A percentile compares a stretch with the other conserved stretches of the same genome.
phyloP scores from a whole-genome alignment of 30 jellyfish, hydroid and myxozoan species.

The Calvadosia cruxmelitensis region DNA sequence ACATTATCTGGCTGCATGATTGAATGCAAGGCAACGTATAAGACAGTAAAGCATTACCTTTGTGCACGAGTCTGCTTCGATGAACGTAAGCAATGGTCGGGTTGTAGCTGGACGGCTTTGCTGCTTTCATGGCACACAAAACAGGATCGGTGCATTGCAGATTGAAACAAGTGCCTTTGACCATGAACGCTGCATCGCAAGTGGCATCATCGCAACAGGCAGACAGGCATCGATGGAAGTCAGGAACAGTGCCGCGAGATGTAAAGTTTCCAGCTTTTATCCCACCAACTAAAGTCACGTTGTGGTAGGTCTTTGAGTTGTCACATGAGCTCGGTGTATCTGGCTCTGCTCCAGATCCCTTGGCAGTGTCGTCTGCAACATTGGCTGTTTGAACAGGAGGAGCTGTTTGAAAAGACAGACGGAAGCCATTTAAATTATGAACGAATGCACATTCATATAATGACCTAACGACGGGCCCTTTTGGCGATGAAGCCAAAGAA shows the following conservation, averaged over 20 bases:
- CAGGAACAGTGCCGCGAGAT: conserved; percentile 60
- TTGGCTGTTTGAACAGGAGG: not conserved
- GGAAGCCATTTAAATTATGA: not conserved
- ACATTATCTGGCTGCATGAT: no score
- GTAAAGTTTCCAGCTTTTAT: conserved; percentile 84
- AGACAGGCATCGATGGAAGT: conserved; percentile 42
- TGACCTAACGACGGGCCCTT: no score
- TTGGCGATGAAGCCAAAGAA: no score
- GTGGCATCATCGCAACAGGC: conserved; percentile 44
- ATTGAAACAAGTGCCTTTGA: conserved; percentile 73
- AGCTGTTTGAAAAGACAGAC: not conserved
- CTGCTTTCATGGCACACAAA: conserved; percentile 48
- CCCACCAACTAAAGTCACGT: conserved; percentile 78
- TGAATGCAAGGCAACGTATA: no score
- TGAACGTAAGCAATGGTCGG: conserved; percentile 78
- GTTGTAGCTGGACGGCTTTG: conserved; percentile 77
- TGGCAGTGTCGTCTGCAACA: not conserved
- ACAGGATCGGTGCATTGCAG: conserved; percentile 38
- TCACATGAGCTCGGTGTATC: conserved; percentile 13
- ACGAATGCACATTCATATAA: no score
- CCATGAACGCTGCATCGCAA: conserved; percentile 98
- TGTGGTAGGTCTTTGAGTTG: conserved; percentile 20
- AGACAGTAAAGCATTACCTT: conserved; percentile 15
- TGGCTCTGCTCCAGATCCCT: not conserved
- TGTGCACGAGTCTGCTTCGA: conserved; percentile 24